These are phyloP conservation scores for Campopleginae sp. DNA, from an alignment of 2,888 invertebrate species.

Conservation along the genomic window DNA sequence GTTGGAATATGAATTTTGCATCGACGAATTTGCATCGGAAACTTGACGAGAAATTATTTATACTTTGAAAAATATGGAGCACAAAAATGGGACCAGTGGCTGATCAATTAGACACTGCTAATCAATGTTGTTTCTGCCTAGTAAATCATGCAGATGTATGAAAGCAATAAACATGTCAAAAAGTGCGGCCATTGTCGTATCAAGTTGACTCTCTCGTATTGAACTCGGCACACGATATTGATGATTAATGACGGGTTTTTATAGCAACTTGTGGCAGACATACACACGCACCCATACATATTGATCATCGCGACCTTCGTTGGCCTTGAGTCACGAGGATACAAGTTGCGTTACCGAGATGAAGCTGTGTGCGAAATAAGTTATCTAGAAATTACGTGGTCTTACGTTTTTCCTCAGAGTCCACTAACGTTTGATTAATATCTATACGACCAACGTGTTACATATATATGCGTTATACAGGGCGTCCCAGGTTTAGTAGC, in stretches of 20 bases:
- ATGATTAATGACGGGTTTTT: constrained; percentile 10
- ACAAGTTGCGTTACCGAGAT: background rate
- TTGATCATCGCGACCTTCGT: constrained; percentile 13
- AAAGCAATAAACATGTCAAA: background rate
- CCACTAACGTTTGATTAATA: constrained; percentile 12
- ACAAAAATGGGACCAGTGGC: background rate
- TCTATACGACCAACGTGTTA: background rate
- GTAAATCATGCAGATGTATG: background rate
- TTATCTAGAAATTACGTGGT: background rate
- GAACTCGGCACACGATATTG: background rate
- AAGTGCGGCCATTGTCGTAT: background rate
- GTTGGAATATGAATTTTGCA: background rate
- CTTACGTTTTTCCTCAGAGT: background rate
- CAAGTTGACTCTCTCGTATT: background rate
- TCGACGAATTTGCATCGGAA: background rate
- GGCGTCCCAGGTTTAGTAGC: background rate
- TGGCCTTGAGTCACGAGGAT: constrained; percentile 12
- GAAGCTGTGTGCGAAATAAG: background rate
- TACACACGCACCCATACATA: background rate
- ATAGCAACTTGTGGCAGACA: background rate
- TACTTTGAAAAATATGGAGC: background rate
- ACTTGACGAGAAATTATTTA: background rate
- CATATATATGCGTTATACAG: background rate
- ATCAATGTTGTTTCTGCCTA: background rate
- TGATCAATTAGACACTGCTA: background rate